These are phyloP conservation scores for Phoronis australis DNA, from an alignment of 2,888 invertebrate genomes.

Conservation along the genomic window DNA sequence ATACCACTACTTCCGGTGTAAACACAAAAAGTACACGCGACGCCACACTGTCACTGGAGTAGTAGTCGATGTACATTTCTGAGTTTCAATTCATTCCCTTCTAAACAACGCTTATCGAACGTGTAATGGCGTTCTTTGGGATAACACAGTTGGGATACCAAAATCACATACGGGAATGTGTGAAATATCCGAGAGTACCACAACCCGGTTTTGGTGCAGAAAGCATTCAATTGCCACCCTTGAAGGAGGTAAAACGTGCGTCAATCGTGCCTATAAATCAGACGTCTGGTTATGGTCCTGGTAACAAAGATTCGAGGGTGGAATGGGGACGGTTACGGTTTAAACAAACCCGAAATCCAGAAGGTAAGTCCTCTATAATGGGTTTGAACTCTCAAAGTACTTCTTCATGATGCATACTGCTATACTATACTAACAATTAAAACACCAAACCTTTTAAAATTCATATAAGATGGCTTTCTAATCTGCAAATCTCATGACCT, in stretches of 20 bases:
- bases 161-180: slow-evolving; percentile 39
- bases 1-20: too few species aligned
- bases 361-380: slow-evolving; percentile 22
- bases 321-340: slow-evolving; percentile 40
- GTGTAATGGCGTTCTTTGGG: slow-evolving; percentile 47
- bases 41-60: too few species aligned
- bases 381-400: slow-evolving; percentile 27
- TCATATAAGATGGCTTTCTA: too few species aligned
- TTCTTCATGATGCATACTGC: too few species aligned
- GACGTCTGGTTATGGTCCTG: slow-evolving; percentile 38
- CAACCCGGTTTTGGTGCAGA: slow-evolving; percentile 32
- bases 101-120: neutral
- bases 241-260: slow-evolving; percentile 23
- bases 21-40: too few species aligned
- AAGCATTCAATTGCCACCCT: slow-evolving; percentile 35
- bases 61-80: too few species aligned
- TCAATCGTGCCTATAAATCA: slow-evolving; percentile 42
- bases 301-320: slow-evolving; percentile 36
- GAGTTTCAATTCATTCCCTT: too few species aligned
- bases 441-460: too few species aligned
- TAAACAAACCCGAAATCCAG: slow-evolving; percentile 40
- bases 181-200: slow-evolving; percentile 29
- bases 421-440: too few species aligned
- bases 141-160: slow-evolving; percentile 48
- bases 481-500: too few species aligned